A percentile compares a stretch with the other conserved stretches of the same genome.
phyloP scores from a whole-genome alignment of 2,888 invertebrate species.

The Ichneumoninae sp. region DNA sequence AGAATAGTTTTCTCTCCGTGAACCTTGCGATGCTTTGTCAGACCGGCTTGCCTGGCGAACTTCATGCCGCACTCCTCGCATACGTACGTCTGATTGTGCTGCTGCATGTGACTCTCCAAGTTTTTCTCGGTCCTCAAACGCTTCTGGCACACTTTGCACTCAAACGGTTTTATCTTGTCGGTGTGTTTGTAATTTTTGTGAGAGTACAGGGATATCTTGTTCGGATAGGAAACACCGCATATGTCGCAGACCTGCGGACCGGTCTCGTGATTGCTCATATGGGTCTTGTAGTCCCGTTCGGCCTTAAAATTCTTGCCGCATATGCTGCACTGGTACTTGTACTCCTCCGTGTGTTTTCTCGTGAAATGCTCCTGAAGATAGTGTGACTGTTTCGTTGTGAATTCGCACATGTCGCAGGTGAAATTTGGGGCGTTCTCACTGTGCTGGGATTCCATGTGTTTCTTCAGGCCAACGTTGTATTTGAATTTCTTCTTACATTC shows the following conservation, averaged over 20 bases:
- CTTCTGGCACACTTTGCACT: conserved; percentile 65
- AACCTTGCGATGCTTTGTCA: conserved; percentile 62
- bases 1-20: conserved; percentile 61
- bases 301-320: conserved; percentile 67
- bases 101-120: conserved; percentile 63
- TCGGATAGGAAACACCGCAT: conserved; percentile 68
- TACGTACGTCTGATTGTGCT: conserved; percentile 68
- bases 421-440: conserved; percentile 65
- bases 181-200: conserved; percentile 69
- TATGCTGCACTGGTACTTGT: conserved; percentile 67
- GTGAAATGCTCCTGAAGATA: conserved; percentile 65
- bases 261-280: conserved; percentile 66
- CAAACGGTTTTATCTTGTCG: conserved; percentile 63
- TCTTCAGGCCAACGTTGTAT: conserved; percentile 65
- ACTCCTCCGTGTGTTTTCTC: conserved; percentile 66
- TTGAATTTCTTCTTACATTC: conserved; percentile 70
- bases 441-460: conserved; percentile 66
- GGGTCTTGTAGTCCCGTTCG: conserved; percentile 65
- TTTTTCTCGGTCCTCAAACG: conserved; percentile 56
- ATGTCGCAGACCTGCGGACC: conserved; percentile 69
- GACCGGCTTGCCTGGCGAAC: conserved; percentile 54
- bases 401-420: conserved; percentile 66
- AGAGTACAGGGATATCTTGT: conserved; percentile 67
- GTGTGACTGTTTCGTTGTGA: conserved; percentile 59
- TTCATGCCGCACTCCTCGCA: conserved; percentile 67